phyloP scores from a whole-genome alignment of 2,888 invertebrate species.

The Lasioglossum marginatum region DNA sequence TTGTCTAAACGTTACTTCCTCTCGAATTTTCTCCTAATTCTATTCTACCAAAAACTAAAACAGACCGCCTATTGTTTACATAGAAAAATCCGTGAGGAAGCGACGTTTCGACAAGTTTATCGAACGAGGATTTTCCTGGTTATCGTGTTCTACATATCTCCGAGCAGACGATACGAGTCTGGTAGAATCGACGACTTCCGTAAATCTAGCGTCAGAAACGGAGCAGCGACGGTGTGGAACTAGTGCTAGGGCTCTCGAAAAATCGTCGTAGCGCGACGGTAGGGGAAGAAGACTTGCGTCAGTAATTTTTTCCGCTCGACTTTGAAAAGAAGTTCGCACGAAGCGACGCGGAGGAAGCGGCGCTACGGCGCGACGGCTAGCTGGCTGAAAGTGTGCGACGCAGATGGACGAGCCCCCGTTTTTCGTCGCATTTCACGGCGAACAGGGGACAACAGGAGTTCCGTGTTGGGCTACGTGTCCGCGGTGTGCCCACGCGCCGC shows the following conservation, averaged over 20 bases:
- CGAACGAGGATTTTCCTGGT: not conserved
- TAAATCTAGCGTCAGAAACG: not conserved
- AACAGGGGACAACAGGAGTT: conserved; percentile 15
- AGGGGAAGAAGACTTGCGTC: conserved; percentile 6
- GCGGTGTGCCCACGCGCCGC: conserved; percentile 29
- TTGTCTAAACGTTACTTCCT: no score
- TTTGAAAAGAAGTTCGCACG: conserved; percentile 1
- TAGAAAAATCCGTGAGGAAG: no score
- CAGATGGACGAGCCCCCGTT: conserved; percentile 3
- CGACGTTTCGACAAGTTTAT: no score
- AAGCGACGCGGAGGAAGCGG: not conserved
- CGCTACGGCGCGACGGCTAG: not conserved
- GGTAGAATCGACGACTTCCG: not conserved
- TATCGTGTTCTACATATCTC: not conserved
- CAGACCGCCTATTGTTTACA: no score
- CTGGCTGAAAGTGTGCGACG: not conserved
- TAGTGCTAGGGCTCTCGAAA: not conserved
- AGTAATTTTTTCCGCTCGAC: conserved; percentile 10
- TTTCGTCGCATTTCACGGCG: conserved; percentile 30
- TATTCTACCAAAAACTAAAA: no score
- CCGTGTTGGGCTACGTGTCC: conserved; percentile 23
- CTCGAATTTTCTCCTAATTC: no score
- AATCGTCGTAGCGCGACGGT: not conserved
- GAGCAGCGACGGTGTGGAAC: not conserved
- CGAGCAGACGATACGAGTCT: not conserved